A percentile compares a stretch with the other conserved stretches of the same genome.
Conservation (phyloP, 2,113 vertebrate genomes). For the Camelus bactrianus region DNA sequence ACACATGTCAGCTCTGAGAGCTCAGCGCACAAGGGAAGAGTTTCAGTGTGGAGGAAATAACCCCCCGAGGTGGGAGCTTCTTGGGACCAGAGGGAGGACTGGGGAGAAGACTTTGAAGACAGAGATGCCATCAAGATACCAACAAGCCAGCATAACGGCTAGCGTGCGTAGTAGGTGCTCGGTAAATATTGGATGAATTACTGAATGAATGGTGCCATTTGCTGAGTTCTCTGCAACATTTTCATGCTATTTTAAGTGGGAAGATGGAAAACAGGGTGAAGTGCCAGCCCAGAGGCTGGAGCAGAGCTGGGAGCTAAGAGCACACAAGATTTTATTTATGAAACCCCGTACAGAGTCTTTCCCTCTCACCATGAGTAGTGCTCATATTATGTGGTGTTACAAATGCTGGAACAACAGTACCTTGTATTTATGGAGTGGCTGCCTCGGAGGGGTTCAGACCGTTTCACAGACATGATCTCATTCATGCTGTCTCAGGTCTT, state of each 20-base stretch:
- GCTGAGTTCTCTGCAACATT: neutral
- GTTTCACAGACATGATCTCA: slow-evolving; percentile 79
- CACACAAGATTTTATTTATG: slow-evolving; percentile 43
- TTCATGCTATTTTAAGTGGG: neutral
- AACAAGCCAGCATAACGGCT: neutral
- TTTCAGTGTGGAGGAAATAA: neutral
- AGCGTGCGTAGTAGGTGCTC: neutral
- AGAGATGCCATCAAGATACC: neutral
- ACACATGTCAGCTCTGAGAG: neutral
- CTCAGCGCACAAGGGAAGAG: neutral
- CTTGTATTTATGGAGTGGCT: slow-evolving; percentile 67
- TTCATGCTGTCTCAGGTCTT: slow-evolving; percentile 71
- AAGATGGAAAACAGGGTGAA: neutral
- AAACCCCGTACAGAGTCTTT: slow-evolving; percentile 48
- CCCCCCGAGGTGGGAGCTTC: neutral
- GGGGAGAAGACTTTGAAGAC: neutral
- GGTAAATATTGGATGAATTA: neutral
- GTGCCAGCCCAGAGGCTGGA: neutral
- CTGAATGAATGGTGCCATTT: neutral
- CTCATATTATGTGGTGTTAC: slow-evolving; percentile 48
- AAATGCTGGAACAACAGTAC: slow-evolving; percentile 42
- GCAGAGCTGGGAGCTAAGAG: neutral
- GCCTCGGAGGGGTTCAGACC: slow-evolving; percentile 61
- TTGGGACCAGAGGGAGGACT: neutral
- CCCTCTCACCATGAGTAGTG: slow-evolving; percentile 25